Evolutionary conservation across 2,888 invertebrate genomes (phyloP), one percentile per base, ranked within the genome.

Genomic region (Myathropa florea): DNA sequence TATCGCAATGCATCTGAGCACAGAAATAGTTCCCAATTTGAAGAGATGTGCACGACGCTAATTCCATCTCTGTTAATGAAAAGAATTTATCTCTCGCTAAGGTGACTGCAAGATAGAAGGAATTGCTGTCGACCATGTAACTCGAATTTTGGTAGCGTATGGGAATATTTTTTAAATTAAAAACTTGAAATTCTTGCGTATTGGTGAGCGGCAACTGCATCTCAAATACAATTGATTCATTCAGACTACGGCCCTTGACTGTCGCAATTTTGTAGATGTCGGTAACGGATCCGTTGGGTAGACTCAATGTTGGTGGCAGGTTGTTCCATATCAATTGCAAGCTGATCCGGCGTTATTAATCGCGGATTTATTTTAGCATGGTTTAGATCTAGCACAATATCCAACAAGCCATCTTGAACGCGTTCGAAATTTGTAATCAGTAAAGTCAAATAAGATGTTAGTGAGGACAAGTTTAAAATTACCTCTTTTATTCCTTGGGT

Each of bases 191-290:
- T 33, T 33, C 10, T 33, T 33, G 10, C 9, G 30, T 33, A 33
- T 33, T 10, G 30, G 30, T 33, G 10, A n/a, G 36, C 3, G 55
- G 68, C 18, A 68, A 23, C 18, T n/a, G n/a, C n/a, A n/a, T n/a
- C n/a, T n/a, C n/a, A n/a, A n/a, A n/a, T n/a, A n/a, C n/a, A n/a
- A n/a, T n/a, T n/a, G n/a, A n/a, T n/a, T n/a, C n/a, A n/a, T n/a
- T n/a, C n/a, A n/a, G n/a, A n/a, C n/a, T n/a, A n/a, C n/a, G n/a
- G n/a, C n/a, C n/a, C n/a, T n/a, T n/a, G n/a, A n/a, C n/a, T n/a
- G n/a, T n/a, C 18, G 24, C 36, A 70, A 73, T 73, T 73, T 64
- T 73, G 36, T 33, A 75, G 60, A 72, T 61, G 21, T 72, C 71
- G 10, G 24, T 33, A 23, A 73, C 36, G 12, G 55, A 57, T 18